These are phyloP conservation scores for Crossoptilon crossoptilon DNA, from an alignment of 2,797 vertebrate genomes.

Conservation along the genomic window DNA sequence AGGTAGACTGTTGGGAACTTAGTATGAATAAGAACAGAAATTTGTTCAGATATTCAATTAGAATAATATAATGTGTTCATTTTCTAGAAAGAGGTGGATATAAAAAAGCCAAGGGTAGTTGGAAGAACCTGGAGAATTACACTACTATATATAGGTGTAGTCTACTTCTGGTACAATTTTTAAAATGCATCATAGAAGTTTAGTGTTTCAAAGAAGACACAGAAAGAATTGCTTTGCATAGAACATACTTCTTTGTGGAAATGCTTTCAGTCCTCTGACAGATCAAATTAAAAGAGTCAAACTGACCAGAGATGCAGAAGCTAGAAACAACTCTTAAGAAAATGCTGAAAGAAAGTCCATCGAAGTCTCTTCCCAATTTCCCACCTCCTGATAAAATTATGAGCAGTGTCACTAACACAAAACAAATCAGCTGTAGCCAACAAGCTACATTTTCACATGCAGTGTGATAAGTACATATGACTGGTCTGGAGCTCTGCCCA, in stretches of 20 bases:
- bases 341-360: neutral
- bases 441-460: neutral
- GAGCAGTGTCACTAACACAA: neutral
- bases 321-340: neutral
- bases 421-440: neutral
- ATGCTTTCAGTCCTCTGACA: neutral
- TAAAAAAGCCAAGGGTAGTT: neutral
- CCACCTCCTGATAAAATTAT: neutral
- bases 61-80: neutral
- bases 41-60: slow-evolving; percentile 62
- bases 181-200: neutral
- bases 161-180: neutral
- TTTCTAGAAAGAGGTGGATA: neutral
- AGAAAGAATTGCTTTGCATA: neutral
- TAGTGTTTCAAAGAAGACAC: neutral
- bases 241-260: neutral
- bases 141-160: neutral
- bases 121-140: slow-evolving; percentile 9
- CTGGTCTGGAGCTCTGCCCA: neutral
- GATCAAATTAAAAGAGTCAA: neutral
- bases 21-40: slow-evolving; percentile 40
- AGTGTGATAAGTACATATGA: neutral
- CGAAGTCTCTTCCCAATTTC: neutral
- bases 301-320: neutral
- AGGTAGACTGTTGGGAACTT: slow-evolving; percentile 41